phyloP scores from a whole-genome alignment of 2,113 vertebrate genomes.

The Onychostoma macrolepis region DNA sequence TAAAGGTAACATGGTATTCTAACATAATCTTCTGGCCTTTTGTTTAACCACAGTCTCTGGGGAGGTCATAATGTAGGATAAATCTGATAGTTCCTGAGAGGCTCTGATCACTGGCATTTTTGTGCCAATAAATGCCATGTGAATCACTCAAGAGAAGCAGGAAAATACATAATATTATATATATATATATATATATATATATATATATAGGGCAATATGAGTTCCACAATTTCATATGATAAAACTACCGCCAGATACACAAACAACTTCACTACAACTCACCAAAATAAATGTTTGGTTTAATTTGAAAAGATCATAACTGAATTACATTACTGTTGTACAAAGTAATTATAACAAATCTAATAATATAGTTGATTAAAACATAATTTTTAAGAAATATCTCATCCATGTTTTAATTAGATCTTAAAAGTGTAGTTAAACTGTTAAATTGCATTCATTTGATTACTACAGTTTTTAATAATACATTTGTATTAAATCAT shows the following conservation, averaged over 20 bases:
- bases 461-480: too few species aligned
- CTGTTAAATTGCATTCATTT: neutral
- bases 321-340: too few species aligned
- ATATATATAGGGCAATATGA: neutral
- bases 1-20: conserved; percentile 7
- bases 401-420: neutral
- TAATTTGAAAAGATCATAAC: too few species aligned
- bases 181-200: too few species aligned
- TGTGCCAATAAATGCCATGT: neutral
- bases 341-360: too few species aligned
- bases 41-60: neutral
- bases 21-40: conserved; percentile 22
- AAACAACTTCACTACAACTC: too few species aligned
- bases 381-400: neutral
- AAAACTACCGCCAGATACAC: too few species aligned
- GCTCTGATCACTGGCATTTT: neutral
- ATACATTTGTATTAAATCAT: too few species aligned
- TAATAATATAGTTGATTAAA: neutral
- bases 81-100: conserved; percentile 16
- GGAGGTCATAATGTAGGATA: conserved; percentile 14
- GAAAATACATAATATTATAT: neutral
- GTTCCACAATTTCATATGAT: too few species aligned
- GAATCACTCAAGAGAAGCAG: neutral
- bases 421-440: neutral
- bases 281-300: too few species aligned